A percentile compares a stretch with the other conserved stretches of the same genome.
Evolutionary conservation across 2,888 invertebrate species (phyloP).

Genomic region (Tuberolachnus salignus): DNA sequence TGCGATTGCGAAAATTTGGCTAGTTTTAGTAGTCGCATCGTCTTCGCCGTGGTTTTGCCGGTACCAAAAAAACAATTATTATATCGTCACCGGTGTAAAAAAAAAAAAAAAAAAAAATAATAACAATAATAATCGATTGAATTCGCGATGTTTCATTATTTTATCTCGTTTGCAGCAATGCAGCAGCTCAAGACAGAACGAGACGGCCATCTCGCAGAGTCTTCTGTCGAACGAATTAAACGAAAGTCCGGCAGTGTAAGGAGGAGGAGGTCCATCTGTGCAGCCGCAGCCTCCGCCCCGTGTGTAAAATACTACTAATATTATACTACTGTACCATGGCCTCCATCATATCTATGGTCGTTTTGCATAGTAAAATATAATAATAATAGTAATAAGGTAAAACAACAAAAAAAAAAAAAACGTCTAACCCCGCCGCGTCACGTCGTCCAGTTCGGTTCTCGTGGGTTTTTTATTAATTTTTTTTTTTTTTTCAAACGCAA

Average conservation of each 20-base stretch:
- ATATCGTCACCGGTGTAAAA: too few relatives aligned
- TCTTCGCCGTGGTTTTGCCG: too few relatives aligned
- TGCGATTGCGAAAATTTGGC: too few relatives aligned
- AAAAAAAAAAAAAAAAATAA: too few relatives aligned
- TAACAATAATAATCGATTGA: too few relatives aligned
- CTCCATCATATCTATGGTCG: neutral
- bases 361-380: neutral
- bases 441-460: slow-evolving; percentile 7
- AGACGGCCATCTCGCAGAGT: slow-evolving; percentile 43
- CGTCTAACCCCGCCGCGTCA: neutral
- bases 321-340: neutral
- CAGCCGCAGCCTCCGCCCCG: neutral
- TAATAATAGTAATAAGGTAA: slow-evolving; percentile 3
- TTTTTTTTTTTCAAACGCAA: neutral
- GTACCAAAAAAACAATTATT: too few relatives aligned
- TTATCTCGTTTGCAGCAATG: slow-evolving; percentile 51
- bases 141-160: too few relatives aligned
- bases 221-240: slow-evolving; percentile 50
- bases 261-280: neutral
- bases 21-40: too few relatives aligned
- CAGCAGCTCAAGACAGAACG: slow-evolving; percentile 51
- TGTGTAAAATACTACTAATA: slow-evolving; percentile 1
- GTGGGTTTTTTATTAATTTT: slow-evolving; percentile 1
- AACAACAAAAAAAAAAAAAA: neutral
- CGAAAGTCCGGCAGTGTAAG: slow-evolving; percentile 44